Base-by-base conservation (phyloP, 1,140 invertebrate genomes). In the Sycophaga agraensis region DNA sequence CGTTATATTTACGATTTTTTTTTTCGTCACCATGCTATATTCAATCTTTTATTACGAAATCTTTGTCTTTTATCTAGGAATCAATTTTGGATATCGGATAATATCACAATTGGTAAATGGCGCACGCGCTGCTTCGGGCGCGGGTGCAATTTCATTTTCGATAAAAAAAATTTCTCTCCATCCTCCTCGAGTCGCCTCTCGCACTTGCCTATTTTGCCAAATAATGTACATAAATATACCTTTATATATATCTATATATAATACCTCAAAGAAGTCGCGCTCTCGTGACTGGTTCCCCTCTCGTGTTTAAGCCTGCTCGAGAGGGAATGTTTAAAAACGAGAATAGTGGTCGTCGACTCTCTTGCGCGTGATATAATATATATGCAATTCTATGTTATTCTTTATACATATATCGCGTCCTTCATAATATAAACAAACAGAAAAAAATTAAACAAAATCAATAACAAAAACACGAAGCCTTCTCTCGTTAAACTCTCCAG, bases 81-180 rank as follows among this genome's bases (percentile, higher is more conserved):
- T 62, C 59, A 62, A 62, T 56, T 62, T 62, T 62, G 59, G 59
- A 62, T 62, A 62, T 62, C 59, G 19, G 22, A 62, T 62, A 62
- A 62, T 62, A 62, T 62, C 59, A 62, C 59, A 62, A 55, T 55
- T 61, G 12, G 40, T 53, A 24, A 53, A 54, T n/a, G n/a, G n/a
- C n/a, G n/a, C 28, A 17, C 40, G 49, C 49, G 58, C 35, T 7
- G 22, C n/a, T 19, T 2, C 11, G 50, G 24, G 21, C 51, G 26
- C 14, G 42, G 24, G 16, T 40, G 19, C 8, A 49, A 55, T 40
- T 63, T 54, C 43, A 45, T 48, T 46, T 37, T 59, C 37, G 16
- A 34, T 43, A 46, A 31, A 49, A 50, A 55, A 62, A 62, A 56
- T 49, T 56, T 62, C 48, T 62, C 53, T 62, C 51, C 21, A 2